Evolutionary conservation across 2,113 vertebrate genomes (phyloP), one percentile per base, ranked within the genome.

Genomic region (Podarcis muralis): DNA sequence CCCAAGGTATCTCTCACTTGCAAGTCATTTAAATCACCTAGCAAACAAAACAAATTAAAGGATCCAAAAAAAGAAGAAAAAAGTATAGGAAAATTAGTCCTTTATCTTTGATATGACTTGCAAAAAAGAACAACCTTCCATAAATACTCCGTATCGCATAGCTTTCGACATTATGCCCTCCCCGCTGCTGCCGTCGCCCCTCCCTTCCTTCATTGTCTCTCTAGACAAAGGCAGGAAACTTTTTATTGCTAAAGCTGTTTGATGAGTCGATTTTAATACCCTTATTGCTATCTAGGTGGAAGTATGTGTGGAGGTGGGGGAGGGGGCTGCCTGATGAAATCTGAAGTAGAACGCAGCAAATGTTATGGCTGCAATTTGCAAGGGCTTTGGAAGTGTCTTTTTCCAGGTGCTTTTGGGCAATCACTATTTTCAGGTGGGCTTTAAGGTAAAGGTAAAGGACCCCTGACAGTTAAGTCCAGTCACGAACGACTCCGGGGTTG

Each of bases 21-120:
- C 90, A 91, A 92, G 91, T 93, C 92, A 93, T 96, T 96, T 95
- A 94, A 96, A 95, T 96, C 95, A 96, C 93, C 95, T 94, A 88
- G 90, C 88, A 94, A 93, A 95, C 89, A 93, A 96, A 96, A 95
- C 92, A 95, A 94, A 96, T 96, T 94, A 95, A 77, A 62, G 16
- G 48, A 66, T 76, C 57, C 84, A 89, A 94, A 89, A 82, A 93
- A 88, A 25, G 11, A 89, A 94, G 88, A 80, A 93, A 88, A 25
- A 18, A 43, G 74, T 2, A 82, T 90, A 93, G 87, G 84, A 93
- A 91, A 92, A 96, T 95, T 93, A 95, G 90, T 91, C 91, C 90
- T 94, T 87, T 94, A 90, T 93, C 92, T 94, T 85, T 68, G 75
- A 77, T 90, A 84, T 57, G 88, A 92, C 84, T 83, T 86, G 79